Conservation (phyloP, 2,113 vertebrate genomes). For the Lasiurus borealis region DNA sequence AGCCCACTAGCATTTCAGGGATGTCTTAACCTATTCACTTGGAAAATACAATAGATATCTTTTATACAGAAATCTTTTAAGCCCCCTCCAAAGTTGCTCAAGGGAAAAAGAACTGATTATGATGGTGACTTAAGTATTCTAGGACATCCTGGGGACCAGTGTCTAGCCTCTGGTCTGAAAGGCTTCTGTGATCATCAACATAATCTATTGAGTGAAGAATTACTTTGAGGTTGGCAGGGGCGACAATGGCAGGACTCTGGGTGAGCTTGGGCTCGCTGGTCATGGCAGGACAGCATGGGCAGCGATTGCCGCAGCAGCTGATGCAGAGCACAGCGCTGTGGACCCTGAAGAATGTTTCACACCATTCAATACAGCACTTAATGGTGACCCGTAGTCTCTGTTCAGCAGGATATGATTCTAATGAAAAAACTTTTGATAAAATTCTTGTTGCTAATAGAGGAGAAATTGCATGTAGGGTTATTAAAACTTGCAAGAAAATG, state of each 20-base stretch:
- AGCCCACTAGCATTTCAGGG: background rate
- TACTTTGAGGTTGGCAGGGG: fast-evolving
- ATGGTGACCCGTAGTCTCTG: conserved; percentile 84
- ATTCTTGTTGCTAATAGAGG: conserved; percentile 96
- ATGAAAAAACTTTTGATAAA: conserved; percentile 95
- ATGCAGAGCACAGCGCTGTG: background rate
- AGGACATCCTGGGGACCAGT: background rate
- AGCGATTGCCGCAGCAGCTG: background rate
- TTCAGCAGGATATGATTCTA: conserved; percentile 85
- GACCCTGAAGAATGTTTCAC: conserved; percentile 73
- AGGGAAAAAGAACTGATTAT: background rate
- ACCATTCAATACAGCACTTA: conserved; percentile 86
- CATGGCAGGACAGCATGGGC: background rate
- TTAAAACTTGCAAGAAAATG: conserved; percentile 94
- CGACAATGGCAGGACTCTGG: conserved; percentile 74
- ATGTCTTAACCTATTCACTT: background rate
- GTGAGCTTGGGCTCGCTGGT: background rate
- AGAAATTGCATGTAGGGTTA: conserved; percentile 93
- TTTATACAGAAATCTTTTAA: background rate
- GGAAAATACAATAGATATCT: background rate
- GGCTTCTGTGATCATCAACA: background rate
- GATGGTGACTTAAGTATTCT: background rate
- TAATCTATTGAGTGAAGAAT: background rate
- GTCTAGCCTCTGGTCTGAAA: background rate
- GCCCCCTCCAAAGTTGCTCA: background rate